A percentile compares a stretch with the other conserved stretches of the same genome.
These are phyloP conservation scores for Lepidochrysops patricia DNA, from an alignment of 2,888 invertebrate genomes.

Conservation along the genomic window DNA sequence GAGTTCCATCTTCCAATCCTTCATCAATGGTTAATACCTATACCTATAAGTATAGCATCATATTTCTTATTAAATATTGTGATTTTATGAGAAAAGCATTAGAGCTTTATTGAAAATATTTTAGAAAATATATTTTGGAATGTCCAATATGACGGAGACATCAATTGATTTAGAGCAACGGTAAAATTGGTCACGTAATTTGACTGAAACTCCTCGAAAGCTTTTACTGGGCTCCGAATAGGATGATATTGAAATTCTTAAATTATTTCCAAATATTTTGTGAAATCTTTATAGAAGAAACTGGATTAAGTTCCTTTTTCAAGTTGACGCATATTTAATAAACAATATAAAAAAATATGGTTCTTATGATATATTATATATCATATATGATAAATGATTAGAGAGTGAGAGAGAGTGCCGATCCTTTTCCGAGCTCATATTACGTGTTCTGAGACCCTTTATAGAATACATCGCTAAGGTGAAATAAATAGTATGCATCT, in stretches of 20 bases:
- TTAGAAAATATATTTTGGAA: background rate
- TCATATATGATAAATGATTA: too few relatives aligned
- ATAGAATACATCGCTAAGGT: too few relatives aligned
- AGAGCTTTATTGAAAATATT: background rate
- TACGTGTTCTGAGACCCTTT: too few relatives aligned
- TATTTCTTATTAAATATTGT: background rate
- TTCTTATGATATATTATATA: too few relatives aligned
- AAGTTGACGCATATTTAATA: too few relatives aligned
- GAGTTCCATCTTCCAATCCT: too few relatives aligned
- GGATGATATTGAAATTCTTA: background rate
- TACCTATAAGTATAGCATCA: background rate
- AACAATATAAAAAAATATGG: too few relatives aligned
- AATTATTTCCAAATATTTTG: background rate
- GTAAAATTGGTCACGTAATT: constrained; percentile 16
- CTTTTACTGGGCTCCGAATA: background rate
- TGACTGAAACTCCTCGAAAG: background rate
- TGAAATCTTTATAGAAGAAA: background rate
- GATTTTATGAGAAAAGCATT: background rate
- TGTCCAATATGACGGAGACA: background rate
- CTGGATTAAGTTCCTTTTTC: background rate
- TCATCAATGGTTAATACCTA: too few relatives aligned
- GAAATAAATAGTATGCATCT: too few relatives aligned
- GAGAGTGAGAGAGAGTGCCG: too few relatives aligned
- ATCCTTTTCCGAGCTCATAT: too few relatives aligned
- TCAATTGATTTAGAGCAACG: constrained; percentile 7